A percentile compares a stretch with the other conserved stretches of the same genome.
Conservation (phyloP, 1,140 invertebrate species). For the Gonioctena quinquepunctata region DNA sequence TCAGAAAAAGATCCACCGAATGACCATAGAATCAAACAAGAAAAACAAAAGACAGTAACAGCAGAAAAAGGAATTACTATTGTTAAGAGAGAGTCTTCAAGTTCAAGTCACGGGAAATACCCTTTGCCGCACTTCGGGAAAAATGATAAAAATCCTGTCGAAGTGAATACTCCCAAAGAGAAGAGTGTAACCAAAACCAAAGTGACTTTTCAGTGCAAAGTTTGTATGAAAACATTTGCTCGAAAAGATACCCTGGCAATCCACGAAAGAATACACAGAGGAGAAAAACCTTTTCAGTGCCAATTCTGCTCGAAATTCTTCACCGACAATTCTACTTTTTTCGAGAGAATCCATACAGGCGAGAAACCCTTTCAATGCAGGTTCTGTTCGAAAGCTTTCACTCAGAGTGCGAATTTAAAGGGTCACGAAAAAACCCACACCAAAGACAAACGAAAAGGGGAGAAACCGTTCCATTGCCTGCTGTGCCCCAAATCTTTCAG, state of each 20-base stretch:
- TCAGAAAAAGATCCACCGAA: too few species aligned
- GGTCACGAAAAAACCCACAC: background rate
- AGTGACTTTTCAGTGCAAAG: too few species aligned
- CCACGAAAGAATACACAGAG: background rate
- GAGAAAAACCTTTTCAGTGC: background rate
- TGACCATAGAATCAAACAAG: too few species aligned
- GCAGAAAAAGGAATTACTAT: too few species aligned
- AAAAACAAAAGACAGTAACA: too few species aligned
- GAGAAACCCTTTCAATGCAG: background rate
- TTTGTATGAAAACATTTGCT: slow-evolving; percentile 60
- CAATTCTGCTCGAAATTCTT: background rate
- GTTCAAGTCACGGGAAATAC: too few species aligned
- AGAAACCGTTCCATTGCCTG: background rate
- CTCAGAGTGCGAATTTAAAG: background rate
- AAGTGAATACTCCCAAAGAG: too few species aligned
- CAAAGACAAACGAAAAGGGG: slow-evolving; percentile 60
- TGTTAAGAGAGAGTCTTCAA: too few species aligned
- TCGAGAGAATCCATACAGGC: background rate
- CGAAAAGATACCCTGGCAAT: background rate
- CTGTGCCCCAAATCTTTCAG: background rate
- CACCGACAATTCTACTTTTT: background rate
- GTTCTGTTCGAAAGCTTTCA: background rate
- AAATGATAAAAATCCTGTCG: too few species aligned
- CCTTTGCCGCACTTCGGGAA: too few species aligned
- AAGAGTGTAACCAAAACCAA: too few species aligned